Evolutionary conservation across 92 coral and sea anemone species (phyloP), one percentile per base, ranked within the genome.

Genomic region (Pocillopora grandis): DNA sequence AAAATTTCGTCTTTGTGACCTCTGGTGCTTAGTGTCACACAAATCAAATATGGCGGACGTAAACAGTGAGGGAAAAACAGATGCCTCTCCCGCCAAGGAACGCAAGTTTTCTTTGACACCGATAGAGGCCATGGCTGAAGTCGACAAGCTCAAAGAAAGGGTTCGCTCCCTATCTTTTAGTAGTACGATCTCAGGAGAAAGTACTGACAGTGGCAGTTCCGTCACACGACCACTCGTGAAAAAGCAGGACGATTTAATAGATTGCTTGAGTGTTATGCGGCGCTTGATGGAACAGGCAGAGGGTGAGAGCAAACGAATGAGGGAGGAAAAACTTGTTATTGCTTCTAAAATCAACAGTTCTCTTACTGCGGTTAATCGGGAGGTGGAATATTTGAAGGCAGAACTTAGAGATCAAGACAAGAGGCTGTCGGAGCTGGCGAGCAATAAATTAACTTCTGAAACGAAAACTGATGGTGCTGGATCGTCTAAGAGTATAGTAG

Each of bases 211-310:
- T 48, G 90, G 90, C 37, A 85, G 93, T 86, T 87, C 98, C 76
- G 91, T 90, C 58, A 77, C 85, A 68, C 85, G 87, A 17, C 85
- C 90, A 52, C 89, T 96, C 56, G 92, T 76, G 84, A 89, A 92
- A 75, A 87, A 90, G 77, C 96, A 95, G 71, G 97, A 94, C 87
- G 99, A 96, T 80, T 79, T 96, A 72, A 90, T 94, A 56, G 88
- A 95, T 73, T 96, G 99, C 74, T 89, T 96, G 78, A 81, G 97
- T 48, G 99, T 96, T 58, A 96, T 96, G 99, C 85, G 99, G 61
- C 83, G 99, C 60, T 93, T 96, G 62, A 94, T 96, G 99, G 99
- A 96, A 85, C 96, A 94, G 52, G 94, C 99, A 23, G 99, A 96
- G 74, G 87, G 89, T 80, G 99, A 96, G 64, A 96, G 98, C 77